Conservation (phyloP, 2,797 vertebrate genomes). For the Podargus strigoides region DNA sequence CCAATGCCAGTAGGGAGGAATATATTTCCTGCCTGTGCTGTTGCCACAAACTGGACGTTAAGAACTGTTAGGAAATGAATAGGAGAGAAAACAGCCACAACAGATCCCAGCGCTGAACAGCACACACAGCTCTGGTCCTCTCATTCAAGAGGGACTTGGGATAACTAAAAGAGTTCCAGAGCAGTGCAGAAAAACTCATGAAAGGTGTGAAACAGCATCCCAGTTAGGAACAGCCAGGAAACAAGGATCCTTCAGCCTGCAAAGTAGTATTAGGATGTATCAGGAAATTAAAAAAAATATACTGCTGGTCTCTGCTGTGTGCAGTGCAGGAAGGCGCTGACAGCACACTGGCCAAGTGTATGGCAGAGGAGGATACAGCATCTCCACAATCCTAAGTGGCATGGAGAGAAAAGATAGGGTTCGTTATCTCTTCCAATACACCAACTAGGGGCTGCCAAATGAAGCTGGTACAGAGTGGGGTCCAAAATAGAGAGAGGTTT, state of each 20-base stretch:
- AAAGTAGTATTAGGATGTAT: background rate
- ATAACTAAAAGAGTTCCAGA: background rate
- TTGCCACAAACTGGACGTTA: background rate
- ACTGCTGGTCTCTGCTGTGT: fast-evolving
- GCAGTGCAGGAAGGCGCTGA: background rate
- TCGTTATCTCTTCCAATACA: background rate
- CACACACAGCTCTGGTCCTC: background rate
- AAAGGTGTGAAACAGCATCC: background rate
- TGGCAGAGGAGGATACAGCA: background rate
- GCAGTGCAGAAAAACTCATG: background rate
- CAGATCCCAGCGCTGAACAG: background rate
- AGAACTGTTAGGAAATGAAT: background rate
- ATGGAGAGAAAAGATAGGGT: background rate
- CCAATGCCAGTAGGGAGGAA: background rate
- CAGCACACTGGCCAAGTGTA: background rate
- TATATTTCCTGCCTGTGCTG: background rate
- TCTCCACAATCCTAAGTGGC: background rate
- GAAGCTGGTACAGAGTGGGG: background rate
- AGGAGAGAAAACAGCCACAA: background rate
- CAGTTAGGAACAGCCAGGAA: background rate
- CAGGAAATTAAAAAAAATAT: background rate
- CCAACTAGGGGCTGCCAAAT: background rate
- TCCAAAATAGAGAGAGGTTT: background rate
- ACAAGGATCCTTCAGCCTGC: background rate
- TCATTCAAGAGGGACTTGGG: background rate